Evolutionary conservation across 2,888 invertebrate genomes (phyloP).

Genomic region (Blastobasis adustella): DNA sequence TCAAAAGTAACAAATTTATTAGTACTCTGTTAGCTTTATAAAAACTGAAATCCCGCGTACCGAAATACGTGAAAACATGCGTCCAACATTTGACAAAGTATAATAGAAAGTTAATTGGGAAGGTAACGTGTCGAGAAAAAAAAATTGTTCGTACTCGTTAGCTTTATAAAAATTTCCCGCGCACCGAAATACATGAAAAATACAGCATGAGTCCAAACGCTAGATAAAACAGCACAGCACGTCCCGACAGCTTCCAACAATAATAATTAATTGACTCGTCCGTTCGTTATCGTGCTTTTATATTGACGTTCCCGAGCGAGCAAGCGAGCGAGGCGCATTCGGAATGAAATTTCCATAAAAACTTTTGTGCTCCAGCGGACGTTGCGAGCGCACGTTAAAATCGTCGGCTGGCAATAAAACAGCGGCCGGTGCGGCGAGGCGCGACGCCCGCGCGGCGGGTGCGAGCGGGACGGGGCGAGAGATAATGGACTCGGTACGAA

Average conservation of each 20-base stretch:
- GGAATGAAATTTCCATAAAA: conserved; percentile 76
- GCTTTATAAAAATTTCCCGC: too few relatives aligned
- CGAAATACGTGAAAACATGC: not conserved
- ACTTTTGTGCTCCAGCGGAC: conserved; percentile 74
- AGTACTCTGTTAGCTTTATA: too few relatives aligned
- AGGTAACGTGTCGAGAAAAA: too few relatives aligned
- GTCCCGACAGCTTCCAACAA: conserved; percentile 70
- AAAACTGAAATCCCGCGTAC: too few relatives aligned
- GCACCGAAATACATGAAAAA: too few relatives aligned
- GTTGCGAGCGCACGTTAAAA: conserved; percentile 76
- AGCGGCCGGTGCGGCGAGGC: conserved; percentile 73
- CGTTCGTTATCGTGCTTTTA: conserved; percentile 75
- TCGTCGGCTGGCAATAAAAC: conserved; percentile 75
- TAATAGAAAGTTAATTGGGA: too few relatives aligned
- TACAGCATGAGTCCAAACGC: conserved; percentile 30
- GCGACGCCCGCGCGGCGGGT: conserved; percentile 57
- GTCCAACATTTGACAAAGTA: too few relatives aligned
- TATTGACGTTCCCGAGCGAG: conserved; percentile 71
- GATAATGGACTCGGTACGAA: conserved; percentile 71
- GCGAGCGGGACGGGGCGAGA: conserved; percentile 58
- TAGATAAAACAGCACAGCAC: conserved; percentile 51
- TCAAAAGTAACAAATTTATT: too few relatives aligned
- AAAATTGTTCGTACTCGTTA: too few relatives aligned
- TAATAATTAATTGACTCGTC: conserved; percentile 76
- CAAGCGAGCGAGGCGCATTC: conserved; percentile 69